Evolutionary conservation across 2,888 invertebrate species (phyloP).

Genomic region (Tupiocoris notatus): DNA sequence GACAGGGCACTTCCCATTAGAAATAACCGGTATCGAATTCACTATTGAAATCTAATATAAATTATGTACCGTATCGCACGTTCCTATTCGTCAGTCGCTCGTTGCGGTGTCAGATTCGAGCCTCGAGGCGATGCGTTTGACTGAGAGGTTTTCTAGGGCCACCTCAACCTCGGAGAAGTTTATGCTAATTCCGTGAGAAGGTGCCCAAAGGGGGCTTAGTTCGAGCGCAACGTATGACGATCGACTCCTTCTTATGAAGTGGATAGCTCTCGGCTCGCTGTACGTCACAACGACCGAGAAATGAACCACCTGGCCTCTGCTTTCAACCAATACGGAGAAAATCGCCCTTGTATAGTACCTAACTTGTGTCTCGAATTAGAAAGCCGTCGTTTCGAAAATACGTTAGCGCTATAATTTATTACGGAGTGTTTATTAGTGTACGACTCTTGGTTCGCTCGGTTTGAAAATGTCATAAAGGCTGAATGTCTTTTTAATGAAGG

Average conservation of each 20-base stretch:
- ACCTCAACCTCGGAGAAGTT: constrained; percentile 28
- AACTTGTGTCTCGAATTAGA: too few relatives aligned
- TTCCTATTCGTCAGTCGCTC: background rate
- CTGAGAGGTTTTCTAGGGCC: background rate
- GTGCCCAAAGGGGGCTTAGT: constrained; percentile 22
- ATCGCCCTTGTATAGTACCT: too few relatives aligned
- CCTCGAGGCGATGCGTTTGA: background rate
- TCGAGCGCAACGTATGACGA: constrained; percentile 14
- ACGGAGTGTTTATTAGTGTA: too few relatives aligned
- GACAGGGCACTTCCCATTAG: too few relatives aligned
- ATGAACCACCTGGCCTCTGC: background rate
- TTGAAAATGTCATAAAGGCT: too few relatives aligned
- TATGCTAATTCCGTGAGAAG: constrained; percentile 40
- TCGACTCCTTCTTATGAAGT: constrained; percentile 28
- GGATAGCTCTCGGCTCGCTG: background rate
- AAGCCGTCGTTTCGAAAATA: too few relatives aligned
- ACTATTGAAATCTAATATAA: too few relatives aligned
- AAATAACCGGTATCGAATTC: too few relatives aligned
- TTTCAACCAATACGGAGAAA: background rate
- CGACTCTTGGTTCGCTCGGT: too few relatives aligned
- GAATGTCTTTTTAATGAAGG: too few relatives aligned
- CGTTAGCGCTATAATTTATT: too few relatives aligned
- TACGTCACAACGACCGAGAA: background rate
- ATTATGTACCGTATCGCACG: background rate
- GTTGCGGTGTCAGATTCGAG: background rate